phyloP scores from a whole-genome alignment of 2,113 vertebrate species.

The Illadopsis cleaveri region DNA sequence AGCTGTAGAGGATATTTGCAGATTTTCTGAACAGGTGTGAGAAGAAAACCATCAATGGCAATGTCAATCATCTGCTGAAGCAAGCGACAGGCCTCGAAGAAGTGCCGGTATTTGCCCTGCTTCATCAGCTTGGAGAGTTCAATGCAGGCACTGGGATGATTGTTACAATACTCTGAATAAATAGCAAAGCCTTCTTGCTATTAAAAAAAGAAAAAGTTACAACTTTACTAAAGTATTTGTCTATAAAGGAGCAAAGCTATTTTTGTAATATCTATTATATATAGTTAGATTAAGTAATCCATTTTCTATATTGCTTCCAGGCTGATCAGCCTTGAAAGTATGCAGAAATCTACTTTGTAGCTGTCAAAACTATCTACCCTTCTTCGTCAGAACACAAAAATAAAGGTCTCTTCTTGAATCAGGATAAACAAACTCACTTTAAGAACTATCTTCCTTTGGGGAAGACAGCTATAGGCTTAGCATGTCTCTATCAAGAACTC shows the following conservation, averaged over 20 bases:
- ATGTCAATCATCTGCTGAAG: slow-evolving; percentile 99
- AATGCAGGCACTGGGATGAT: slow-evolving; percentile 87
- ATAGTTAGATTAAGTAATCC: neutral
- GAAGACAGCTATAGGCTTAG: neutral
- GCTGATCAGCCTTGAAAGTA: neutral
- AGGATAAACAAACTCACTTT: neutral
- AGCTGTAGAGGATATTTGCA: slow-evolving; percentile 98
- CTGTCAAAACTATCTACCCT: neutral
- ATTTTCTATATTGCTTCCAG: neutral
- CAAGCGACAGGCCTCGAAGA: slow-evolving; percentile 95
- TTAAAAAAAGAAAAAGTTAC: neutral
- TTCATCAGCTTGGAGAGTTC: slow-evolving; percentile 93
- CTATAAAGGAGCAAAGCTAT: neutral
- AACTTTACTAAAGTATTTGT: neutral
- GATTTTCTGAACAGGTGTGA: slow-evolving; percentile 97
- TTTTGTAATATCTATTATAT: neutral
- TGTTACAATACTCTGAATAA: slow-evolving; percentile 98
- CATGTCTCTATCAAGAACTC: neutral
- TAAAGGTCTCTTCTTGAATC: neutral
- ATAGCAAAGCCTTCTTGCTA: slow-evolving; percentile 94
- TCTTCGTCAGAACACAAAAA: neutral
- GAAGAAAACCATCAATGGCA: slow-evolving; percentile 92
- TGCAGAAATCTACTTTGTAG: neutral
- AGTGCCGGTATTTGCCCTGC: slow-evolving; percentile 89
- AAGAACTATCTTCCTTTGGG: neutral